A percentile compares a stretch with the other conserved stretches of the same genome.
Evolutionary conservation across 2,888 invertebrate genomes (phyloP).

Genomic region (Chrysodeixis includens): DNA sequence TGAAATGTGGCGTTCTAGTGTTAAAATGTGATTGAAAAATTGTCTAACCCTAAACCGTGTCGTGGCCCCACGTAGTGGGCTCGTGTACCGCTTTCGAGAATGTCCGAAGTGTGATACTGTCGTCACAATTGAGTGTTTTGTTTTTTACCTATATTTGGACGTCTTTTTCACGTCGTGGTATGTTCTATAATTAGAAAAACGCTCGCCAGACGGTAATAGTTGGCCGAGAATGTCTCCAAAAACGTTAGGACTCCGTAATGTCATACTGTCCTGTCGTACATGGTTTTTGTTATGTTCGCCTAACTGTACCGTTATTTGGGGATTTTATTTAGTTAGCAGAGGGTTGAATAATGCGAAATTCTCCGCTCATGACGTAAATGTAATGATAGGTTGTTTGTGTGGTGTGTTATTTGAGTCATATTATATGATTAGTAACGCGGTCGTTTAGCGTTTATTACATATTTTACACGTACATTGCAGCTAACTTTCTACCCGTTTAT

Average conservation of each 20-base stretch:
- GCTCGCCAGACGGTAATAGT: conserved; percentile 79
- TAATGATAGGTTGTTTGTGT: conserved; percentile 58
- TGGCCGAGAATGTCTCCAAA: conserved; percentile 75
- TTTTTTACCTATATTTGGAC: conserved; percentile 86
- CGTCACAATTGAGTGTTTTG: conserved; percentile 82
- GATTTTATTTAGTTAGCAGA: conserved; percentile 47
- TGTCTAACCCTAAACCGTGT: conserved; percentile 88
- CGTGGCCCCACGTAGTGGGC: conserved; percentile 88
- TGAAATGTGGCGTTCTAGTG: conserved; percentile 84
- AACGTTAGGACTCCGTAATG: conserved; percentile 67
- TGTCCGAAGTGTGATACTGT: conserved; percentile 81
- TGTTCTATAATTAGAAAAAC: conserved; percentile 87
- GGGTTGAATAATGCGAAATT: conserved; percentile 45
- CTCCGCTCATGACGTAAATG: conserved; percentile 61
- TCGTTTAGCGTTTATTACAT: conserved; percentile 48
- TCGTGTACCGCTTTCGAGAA: conserved; percentile 85
- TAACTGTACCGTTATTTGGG: conserved; percentile 54
- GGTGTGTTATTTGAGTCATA: conserved; percentile 64
- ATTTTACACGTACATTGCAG: conserved; percentile 47
- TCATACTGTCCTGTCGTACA: conserved; percentile 62
- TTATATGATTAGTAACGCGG: conserved; percentile 59
- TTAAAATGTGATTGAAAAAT: conserved; percentile 84
- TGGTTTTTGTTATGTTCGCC: conserved; percentile 58
- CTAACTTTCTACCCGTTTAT: conserved; percentile 62
- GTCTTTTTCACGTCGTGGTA: conserved; percentile 86